A percentile compares a stretch with the other conserved stretches of the same genome.
These are phyloP conservation scores for Endotricha flammealis DNA, from an alignment of 2,888 invertebrate genomes.

Conservation along the genomic window DNA sequence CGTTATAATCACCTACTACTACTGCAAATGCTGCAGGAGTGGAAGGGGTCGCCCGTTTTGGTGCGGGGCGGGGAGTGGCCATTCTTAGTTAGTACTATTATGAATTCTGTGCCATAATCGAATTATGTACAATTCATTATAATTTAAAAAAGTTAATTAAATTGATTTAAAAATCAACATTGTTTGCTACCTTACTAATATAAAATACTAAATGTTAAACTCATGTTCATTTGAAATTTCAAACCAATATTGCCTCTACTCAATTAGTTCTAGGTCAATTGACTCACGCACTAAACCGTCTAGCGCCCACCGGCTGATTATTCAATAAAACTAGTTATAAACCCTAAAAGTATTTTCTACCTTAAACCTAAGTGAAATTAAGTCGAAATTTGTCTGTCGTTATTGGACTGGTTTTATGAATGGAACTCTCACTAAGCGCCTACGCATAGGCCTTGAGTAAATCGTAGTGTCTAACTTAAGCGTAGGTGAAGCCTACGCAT, in stretches of 20 bases:
- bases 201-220: too few species aligned
- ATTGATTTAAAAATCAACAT: too few species aligned
- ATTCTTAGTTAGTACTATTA: too few species aligned
- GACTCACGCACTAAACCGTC: conserved; percentile 37
- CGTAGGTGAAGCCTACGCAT: background rate
- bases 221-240: too few species aligned
- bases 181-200: too few species aligned
- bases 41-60: too few species aligned
- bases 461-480: conserved; percentile 17
- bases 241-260: background rate
- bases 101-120: too few species aligned
- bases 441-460: conserved; percentile 41
- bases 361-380: background rate
- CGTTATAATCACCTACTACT: too few species aligned
- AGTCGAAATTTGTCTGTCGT: conserved; percentile 6
- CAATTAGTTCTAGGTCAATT: conserved; percentile 22
- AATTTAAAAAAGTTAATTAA: too few species aligned
- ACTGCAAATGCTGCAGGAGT: too few species aligned
- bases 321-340: conserved; percentile 27
- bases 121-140: too few species aligned
- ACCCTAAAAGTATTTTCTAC: background rate
- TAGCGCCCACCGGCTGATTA: conserved; percentile 42
- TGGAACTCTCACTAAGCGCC: conserved; percentile 36
- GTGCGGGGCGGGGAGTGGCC: too few species aligned
- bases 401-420: conserved; percentile 25